These are phyloP conservation scores for Drosophila seguyi DNA, from an alignment of 1,140 invertebrate species.

Conservation along the genomic window DNA sequence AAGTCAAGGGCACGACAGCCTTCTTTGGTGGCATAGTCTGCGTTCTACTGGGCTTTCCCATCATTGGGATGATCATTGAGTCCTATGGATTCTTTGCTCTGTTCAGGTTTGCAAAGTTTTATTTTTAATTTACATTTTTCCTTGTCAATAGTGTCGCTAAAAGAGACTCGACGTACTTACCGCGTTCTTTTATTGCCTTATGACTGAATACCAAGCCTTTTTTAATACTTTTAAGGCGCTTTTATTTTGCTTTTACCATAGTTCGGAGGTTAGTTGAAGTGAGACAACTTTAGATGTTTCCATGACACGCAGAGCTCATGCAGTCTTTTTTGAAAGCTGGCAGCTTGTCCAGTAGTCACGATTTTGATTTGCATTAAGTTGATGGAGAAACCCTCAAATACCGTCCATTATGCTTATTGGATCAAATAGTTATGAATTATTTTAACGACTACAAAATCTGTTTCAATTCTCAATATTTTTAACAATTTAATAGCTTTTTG, in stretches of 20 bases:
- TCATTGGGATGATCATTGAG: constrained; percentile 98
- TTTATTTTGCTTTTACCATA: not conserved
- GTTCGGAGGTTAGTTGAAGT: not conserved
- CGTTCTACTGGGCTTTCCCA: constrained; percentile 97
- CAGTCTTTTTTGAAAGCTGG: no score
- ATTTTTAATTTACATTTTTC: no score
- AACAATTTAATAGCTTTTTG: no score
- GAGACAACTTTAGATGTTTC: no score
- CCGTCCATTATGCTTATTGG: not conserved
- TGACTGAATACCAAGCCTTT: no score
- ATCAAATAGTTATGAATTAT: not conserved
- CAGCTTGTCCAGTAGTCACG: no score
- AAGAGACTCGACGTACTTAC: not conserved
- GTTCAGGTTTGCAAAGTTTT: constrained; percentile 87
- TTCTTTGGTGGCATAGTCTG: constrained; percentile 98
- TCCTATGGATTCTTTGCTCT: constrained; percentile 94
- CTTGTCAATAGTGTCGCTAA: not conserved
- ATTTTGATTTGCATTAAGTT: no score
- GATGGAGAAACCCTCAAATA: not conserved
- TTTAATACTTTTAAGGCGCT: no score
- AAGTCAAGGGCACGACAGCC: constrained; percentile 95
- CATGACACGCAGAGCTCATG: no score
- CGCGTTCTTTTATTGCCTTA: no score
- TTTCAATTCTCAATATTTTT: not conserved
- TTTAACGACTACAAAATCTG: no score